Evolutionary conservation across 2,888 invertebrate genomes (phyloP).

Genomic region (Synergus itoensis): DNA sequence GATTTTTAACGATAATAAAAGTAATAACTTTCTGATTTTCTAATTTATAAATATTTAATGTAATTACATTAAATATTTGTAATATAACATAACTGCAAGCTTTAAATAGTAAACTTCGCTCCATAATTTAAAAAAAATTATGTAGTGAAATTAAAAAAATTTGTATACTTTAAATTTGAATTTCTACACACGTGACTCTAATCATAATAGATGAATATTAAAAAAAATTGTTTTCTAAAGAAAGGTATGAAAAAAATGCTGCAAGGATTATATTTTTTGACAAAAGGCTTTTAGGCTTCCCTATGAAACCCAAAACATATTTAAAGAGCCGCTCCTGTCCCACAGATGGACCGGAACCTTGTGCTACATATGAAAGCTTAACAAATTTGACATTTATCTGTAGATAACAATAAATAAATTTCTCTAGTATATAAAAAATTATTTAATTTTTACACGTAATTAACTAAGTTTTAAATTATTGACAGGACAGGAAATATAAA

Average conservation of each 20-base stretch:
- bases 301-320: neutral
- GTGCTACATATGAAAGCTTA: slow-evolving; percentile 41
- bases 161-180: neutral
- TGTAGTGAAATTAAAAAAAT: neutral
- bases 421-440: neutral
- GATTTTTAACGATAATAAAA: no score
- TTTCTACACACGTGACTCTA: neutral
- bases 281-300: neutral
- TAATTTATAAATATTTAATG: no score
- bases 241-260: neutral
- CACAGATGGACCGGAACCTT: slow-evolving; percentile 48
- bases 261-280: neutral
- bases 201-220: neutral
- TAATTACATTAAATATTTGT: no score
- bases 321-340: slow-evolving; percentile 11
- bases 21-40: no score
- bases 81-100: no score
- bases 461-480: neutral
- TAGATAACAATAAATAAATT: neutral
- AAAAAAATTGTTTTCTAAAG: neutral
- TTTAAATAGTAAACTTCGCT: no score
- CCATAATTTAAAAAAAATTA: neutral
- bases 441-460: neutral
- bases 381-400: neutral
- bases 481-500: neutral